Base-by-base conservation (phyloP, 2,888 invertebrate genomes). In the Drosophila aldrichi region DNA sequence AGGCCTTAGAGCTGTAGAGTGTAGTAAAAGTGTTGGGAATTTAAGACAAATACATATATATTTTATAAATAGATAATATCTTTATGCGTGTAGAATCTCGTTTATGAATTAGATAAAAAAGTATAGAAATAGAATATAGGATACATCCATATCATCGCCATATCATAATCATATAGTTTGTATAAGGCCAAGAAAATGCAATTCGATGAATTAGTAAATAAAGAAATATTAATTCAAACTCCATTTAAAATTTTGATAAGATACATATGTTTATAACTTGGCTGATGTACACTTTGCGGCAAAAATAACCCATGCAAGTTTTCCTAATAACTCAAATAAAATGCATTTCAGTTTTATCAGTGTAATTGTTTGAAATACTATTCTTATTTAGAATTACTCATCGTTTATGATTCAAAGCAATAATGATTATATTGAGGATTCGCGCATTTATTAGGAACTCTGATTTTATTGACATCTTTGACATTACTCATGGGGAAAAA, bases 401-500 rank as follows among this genome's bases (percentile, higher is more conserved):
- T 34, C 6, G 6, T 18, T 9, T 40, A 29, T 66, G 18, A 18
- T 10, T 6, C 25, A 18, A 6, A 34, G 56, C 12, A 14, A 34
- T 22, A 46, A 14, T 10, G 40, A 48, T 55, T 40, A 12, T 25
- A 3, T 22, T 14, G 9, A 36, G 12, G 29, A 32, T 32, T 18
- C 9, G 10, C 29, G 29, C 29, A 49, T 49, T 49, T 16, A 9
- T 38, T 18, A 6, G 41, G 8, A 20, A 38, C 16, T 29, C 6
- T 34, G 22, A n/a, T 29, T 40, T 38, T 14, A 34, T 18, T 10
- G 10, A 32, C 18, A 34, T 52, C 32, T 32, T 12, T 34, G 40
- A 32, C 16, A 38, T 56, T 68, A 56, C n/a, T 44, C 36, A 38
- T 38, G 32, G 18, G 36, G 22, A 16, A 66, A 52, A 52, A 18